Base-by-base conservation (phyloP, 1,140 invertebrate genomes). In the Tetramorium alpestre region DNA sequence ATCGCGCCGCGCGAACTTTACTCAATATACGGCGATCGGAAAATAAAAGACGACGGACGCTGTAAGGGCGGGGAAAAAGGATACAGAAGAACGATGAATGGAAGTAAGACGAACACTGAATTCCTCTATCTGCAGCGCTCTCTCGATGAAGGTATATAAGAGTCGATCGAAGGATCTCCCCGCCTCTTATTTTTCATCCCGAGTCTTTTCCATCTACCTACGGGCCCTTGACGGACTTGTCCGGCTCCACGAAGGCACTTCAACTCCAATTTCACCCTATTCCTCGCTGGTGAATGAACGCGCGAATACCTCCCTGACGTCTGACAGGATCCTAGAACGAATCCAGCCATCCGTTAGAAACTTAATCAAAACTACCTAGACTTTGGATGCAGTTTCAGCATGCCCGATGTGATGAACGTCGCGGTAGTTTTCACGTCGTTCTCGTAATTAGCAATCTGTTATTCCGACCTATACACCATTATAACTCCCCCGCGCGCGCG, bases 311-410 rank as follows among this genome's bases (percentile, higher is more conserved):
- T 49, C 38, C 54, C 69, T 47, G 69, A 84, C 51, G 69, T 84
- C 69, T 84, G 80, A 84, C 80, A 84, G 69, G 69, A 84, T 84
- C 54, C 67, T 73, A 82, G 80, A 82, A 84, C 80, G 80, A 84
- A 84, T 84, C 69, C 80, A 75, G 69, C 80, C 80, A 84, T 84
- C 80, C 80, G 80, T 84, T 84, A 84, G 80, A 84, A 84, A 84
- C 80, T 84, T 84, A 84, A 84, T 84, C 80, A 84, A 84, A 84
- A 84, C 80, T 84, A 84, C 80, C 80, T 81, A 84, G 80, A 84
- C 80, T 84, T 84, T 75, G 80, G 80, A 60, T 75, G 80, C 80
- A 84, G 80, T 84, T 73, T 73, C 69, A 75, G 80, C 41, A 60
- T 84, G 80, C 80, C 80, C 70, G 80, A 84, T 84, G 80, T 84